Percentiles rank a stretch among this genome's conserved stretches.
Conservation (phyloP, 2,888 invertebrate species). For the Cotesia congregata region DNA sequence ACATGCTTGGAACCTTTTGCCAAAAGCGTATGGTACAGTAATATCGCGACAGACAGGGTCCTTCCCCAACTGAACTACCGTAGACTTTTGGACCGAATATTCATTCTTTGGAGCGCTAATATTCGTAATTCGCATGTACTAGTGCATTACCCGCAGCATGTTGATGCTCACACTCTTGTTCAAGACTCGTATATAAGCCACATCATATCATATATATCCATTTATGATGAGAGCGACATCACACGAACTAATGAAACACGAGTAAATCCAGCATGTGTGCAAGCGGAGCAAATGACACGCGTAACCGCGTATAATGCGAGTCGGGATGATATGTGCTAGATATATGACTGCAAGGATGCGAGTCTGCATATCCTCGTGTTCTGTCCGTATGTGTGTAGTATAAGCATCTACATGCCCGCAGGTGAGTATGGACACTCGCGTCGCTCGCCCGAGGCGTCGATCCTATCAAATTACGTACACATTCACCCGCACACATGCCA, state of each 20-base stretch:
- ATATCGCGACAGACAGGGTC: neutral
- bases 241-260: neutral
- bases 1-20: slow-evolving; percentile 16
- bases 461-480: slow-evolving; percentile 62
- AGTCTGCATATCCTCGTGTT: slow-evolving; percentile 29
- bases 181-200: too few species aligned
- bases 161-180: too few species aligned
- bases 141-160: neutral
- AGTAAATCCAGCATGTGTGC: slow-evolving; percentile 35
- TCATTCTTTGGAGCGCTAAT: neutral
- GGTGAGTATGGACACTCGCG: slow-evolving; percentile 18
- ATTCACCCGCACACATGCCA: slow-evolving; percentile 57
- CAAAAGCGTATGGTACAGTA: slow-evolving; percentile 20
- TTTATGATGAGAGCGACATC: neutral
- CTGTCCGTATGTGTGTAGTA: slow-evolving; percentile 23
- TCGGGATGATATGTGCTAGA: slow-evolving; percentile 46
- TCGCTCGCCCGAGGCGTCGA: slow-evolving; percentile 30
- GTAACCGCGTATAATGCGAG: slow-evolving; percentile 64
- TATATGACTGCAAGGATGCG: slow-evolving; percentile 42
- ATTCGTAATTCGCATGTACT: neutral
- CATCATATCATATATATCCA: neutral
- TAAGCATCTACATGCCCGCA: slow-evolving; percentile 14
- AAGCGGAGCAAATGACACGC: slow-evolving; percentile 63
- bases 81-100: neutral
- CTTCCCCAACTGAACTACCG: neutral